Evolutionary conservation across 2,797 vertebrate species (phyloP), one percentile per base, ranked within the genome.

Genomic region (Cuniculus paca): DNA sequence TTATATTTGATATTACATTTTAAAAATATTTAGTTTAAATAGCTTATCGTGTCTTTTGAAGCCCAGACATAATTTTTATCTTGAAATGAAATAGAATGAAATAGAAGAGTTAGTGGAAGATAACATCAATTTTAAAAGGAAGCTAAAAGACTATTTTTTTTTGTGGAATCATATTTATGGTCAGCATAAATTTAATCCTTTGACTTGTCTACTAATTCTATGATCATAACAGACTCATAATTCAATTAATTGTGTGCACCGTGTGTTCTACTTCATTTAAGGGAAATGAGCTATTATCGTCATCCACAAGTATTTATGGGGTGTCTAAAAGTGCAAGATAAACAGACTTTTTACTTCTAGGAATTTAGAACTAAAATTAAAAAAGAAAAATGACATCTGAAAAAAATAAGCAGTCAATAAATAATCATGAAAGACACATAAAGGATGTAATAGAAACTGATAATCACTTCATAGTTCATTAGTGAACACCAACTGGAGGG

Each of bases 1-100:
- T 65, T 96, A 42, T 95, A 93, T 98, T 98, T 98, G 95, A 98
- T 97, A 96, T 95, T 98, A 83, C 94, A 97, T 98, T 98, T 97
- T 60, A 97, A 98, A 94, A 98, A 98, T 93, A 70, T 24, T 72
- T 97, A 97, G 92, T 98, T 96, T 90, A 88, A 93, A 39, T 97
- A 92, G 39, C 91, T 97, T 97, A 97, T 96, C 80, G 91, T 97
- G 96, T 98, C 95, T 97, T 98, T 97, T 98, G 95, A 98, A 98
- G 97, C 89, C 58, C 83, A 97, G 86, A 96, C 80, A 95, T 96
- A 54, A 84, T 93, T 80, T 90, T 84, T 60, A 50, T 61, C 39
- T 26, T 87, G 75, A 80, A n/a, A 89, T 58, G 77, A 79, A 52
- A 34, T 61, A 88, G 22, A 48, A 50, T 65, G 50, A 86, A 72